Evolutionary conservation across 2,888 invertebrate species (phyloP).

Genomic region (Phragmatobia fuliginosa): DNA sequence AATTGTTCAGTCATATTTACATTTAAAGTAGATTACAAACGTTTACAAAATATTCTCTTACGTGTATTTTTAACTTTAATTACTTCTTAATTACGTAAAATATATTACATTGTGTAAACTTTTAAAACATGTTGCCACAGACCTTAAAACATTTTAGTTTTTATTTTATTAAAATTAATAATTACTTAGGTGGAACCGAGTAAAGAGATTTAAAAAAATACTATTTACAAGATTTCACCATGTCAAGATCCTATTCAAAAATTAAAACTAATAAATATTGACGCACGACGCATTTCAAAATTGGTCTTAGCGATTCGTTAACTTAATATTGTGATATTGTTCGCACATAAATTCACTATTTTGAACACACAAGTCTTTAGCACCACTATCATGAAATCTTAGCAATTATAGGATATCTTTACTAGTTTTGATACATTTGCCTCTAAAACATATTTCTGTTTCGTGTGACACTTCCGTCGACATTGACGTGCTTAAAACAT

Average conservation of each 20-base stretch:
- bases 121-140: constrained; percentile 63
- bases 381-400: constrained; percentile 55
- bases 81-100: constrained; percentile 38
- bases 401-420: constrained; percentile 73
- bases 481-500: constrained; percentile 90
- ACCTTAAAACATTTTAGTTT: constrained; percentile 48
- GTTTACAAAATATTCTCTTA: constrained; percentile 60
- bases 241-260: constrained; percentile 53
- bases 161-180: constrained; percentile 42
- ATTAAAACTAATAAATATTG: constrained; percentile 51
- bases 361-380: constrained; percentile 76
- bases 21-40: constrained; percentile 50
- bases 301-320: constrained; percentile 26
- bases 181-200: constrained; percentile 75
- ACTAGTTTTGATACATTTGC: constrained; percentile 92
- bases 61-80: constrained; percentile 37
- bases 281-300: constrained; percentile 13
- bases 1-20: constrained; percentile 70
- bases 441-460: constrained; percentile 95
- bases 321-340: constrained; percentile 29
- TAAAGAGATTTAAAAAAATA: constrained; percentile 68
- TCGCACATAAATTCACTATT: constrained; percentile 56
- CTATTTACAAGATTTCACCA: constrained; percentile 85
- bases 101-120: constrained; percentile 61
- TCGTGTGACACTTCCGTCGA: constrained; percentile 94